Base-by-base conservation (phyloP, 2,888 invertebrate genomes). In the Drepanosiphum platanoidis region DNA sequence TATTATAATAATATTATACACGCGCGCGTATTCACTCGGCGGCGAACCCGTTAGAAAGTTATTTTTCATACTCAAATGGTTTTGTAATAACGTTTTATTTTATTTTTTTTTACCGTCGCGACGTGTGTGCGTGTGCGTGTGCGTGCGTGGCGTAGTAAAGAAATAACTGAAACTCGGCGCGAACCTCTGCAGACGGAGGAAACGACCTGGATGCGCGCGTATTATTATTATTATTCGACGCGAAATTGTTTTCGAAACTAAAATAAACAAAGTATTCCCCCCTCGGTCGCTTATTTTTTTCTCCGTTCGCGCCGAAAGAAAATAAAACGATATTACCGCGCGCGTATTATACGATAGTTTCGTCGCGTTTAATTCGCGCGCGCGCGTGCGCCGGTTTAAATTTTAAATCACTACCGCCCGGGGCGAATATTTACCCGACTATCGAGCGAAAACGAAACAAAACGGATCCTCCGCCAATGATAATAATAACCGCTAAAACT, bases 51-150 rank as follows among this genome's bases (percentile, higher is more conserved):
- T 9, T 9, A 18, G 34, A 52, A 52, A 34, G 79, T 52, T 68
- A 80, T 58, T 58, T 70, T 80, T 70, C 30, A 36, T 39, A 30
- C 80, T 39, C 22, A 71, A 79, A 81, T 30, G 58, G 39, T 71
- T 58, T 70, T 71, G 36, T 39, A 71, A 81, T 58, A 71, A 70
- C 34, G 18, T 77, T 77, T 30, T 78, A 30, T 32, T 78, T 42
- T 11, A 3, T 3, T 22, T 52, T 52, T 52, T 3, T 22, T 18
- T 1, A 42, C n/a, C n/a, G n/a, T n/a, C n/a, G 13, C 1, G 42
- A 42, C 18, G 7, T n/a, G n/a, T n/a, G n/a, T n/a, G n/a, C n/a
- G 22, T 52, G 5, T 46, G 27, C 30, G 1, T 64, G 64, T 64
- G 11, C 27, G 1, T 30, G n/a, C 27, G 30, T 8, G 9, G 9